Percentiles rank a stretch among this genome's conserved stretches.
Evolutionary conservation across 2,888 invertebrate genomes (phyloP).

Genomic region (Taphrorychus bicolor): DNA sequence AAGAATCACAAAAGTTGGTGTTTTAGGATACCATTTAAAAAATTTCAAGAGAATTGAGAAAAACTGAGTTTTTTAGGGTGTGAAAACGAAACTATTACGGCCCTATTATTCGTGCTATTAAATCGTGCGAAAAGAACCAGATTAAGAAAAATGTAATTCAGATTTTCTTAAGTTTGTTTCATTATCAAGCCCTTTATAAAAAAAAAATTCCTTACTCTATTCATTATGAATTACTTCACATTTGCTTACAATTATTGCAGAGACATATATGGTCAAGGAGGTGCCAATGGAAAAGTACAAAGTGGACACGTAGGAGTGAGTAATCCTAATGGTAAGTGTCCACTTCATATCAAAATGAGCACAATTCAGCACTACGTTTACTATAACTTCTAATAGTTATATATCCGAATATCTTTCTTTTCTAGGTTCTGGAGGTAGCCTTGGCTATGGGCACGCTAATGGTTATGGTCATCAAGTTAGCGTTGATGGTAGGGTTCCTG

Average conservation of each 20-base stretch:
- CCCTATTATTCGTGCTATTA: too few relatives aligned
- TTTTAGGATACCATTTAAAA: too few relatives aligned
- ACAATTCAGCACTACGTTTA: too few relatives aligned
- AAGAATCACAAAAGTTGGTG: too few relatives aligned
- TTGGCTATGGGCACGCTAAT: conserved; percentile 24
- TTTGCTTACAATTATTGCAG: background rate
- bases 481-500: conserved; percentile 29
- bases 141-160: too few relatives aligned
- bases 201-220: background rate
- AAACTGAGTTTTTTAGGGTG: too few relatives aligned
- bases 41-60: too few relatives aligned
- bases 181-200: background rate
- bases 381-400: too few relatives aligned
- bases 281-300: conserved; percentile 19
- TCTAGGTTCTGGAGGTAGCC: conserved; percentile 33
- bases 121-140: too few relatives aligned
- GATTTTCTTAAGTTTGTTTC: too few relatives aligned
- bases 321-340: conserved; percentile 29
- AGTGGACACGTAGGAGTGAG: conserved; percentile 21
- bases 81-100: too few relatives aligned
- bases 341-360: background rate
- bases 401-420: too few relatives aligned
- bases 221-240: background rate
- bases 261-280: conserved; percentile 24
- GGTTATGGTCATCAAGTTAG: conserved; percentile 30